phyloP scores from a whole-genome alignment of 2,797 vertebrate genomes.

The Distichodus sexfasciatus region DNA sequence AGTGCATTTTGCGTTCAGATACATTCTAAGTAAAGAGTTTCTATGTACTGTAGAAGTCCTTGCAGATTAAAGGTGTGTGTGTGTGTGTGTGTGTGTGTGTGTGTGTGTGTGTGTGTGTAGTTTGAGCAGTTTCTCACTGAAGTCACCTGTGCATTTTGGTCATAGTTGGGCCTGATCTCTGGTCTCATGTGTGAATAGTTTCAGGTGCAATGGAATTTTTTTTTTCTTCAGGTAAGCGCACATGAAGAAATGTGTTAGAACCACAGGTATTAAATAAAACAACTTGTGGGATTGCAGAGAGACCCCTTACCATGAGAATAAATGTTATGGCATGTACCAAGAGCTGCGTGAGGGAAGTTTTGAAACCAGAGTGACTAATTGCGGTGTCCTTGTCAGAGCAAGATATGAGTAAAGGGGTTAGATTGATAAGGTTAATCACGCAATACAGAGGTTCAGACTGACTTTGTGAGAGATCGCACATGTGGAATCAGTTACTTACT shows the following conservation, averaged over 20 bases:
- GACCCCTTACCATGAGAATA: not conserved
- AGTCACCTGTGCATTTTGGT: not conserved
- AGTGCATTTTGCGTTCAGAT: no score
- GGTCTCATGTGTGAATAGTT: no score
- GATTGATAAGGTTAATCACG: not conserved
- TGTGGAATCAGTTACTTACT: not conserved
- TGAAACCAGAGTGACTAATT: slow-evolving; percentile 28
- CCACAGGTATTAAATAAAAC: no score
- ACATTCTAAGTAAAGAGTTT: slow-evolving; percentile 37
- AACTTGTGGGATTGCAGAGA: not conserved
- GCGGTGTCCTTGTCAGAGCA: not conserved
- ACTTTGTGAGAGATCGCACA: not conserved
- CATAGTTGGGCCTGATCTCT: not conserved
- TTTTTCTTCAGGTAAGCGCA: no score
- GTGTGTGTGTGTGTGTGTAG: not conserved
- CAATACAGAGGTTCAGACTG: not conserved
- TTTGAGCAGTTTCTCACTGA: not conserved
- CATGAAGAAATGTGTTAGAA: no score
- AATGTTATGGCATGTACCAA: not conserved
- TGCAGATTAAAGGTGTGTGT: not conserved
- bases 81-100: not conserved
- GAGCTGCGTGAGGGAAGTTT: slow-evolving; percentile 10
- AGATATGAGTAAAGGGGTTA: not conserved
- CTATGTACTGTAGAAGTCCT: slow-evolving; percentile 8
- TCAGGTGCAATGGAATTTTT: not conserved